Evolutionary conservation across 2,113 vertebrate genomes (phyloP).

Genomic region (Alaudala cheleensis): DNA sequence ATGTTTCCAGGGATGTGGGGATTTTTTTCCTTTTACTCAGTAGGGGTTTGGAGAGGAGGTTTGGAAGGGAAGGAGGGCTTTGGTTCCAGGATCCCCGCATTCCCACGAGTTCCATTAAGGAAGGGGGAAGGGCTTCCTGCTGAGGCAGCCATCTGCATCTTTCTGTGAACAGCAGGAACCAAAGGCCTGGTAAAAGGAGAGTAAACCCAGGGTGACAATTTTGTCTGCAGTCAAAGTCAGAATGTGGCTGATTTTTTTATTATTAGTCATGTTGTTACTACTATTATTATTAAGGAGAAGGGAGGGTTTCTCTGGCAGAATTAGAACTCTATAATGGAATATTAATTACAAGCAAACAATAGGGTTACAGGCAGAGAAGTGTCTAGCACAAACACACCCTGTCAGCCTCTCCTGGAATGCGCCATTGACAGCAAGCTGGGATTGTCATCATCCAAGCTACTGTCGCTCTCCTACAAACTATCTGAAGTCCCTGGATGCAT

Average conservation of each 20-base stretch:
- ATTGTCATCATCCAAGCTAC: conserved; percentile 76
- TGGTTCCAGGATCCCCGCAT: conserved; percentile 88
- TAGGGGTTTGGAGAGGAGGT: conserved; percentile 86
- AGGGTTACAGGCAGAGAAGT: conserved; percentile 59
- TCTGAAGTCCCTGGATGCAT: conserved; percentile 30
- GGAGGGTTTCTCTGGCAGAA: conserved; percentile 36
- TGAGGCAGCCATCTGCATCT: conserved; percentile 83
- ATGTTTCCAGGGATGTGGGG: conserved; percentile 76
- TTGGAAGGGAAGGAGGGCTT: conserved; percentile 89
- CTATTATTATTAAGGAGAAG: conserved; percentile 47
- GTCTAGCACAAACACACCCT: conserved; percentile 62
- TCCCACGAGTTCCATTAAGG: conserved; percentile 93
- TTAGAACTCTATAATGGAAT: conserved; percentile 32
- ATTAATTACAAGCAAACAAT: conserved; percentile 73
- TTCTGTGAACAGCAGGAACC: conserved; percentile 81
- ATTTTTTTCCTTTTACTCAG: conserved; percentile 76
- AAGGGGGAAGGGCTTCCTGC: conserved; percentile 92
- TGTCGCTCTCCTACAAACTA: conserved; percentile 32
- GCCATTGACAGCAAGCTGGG: conserved; percentile 67
- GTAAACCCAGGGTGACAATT: conserved; percentile 67
- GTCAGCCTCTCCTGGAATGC: conserved; percentile 73
- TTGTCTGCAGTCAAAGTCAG: conserved; percentile 59
- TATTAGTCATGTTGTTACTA: neutral
- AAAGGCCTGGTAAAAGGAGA: conserved; percentile 72
- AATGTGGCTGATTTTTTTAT: conserved; percentile 22